Evolutionary conservation across 2,113 vertebrate species (phyloP).

Genomic region (Oxygymnocypris stewartii): DNA sequence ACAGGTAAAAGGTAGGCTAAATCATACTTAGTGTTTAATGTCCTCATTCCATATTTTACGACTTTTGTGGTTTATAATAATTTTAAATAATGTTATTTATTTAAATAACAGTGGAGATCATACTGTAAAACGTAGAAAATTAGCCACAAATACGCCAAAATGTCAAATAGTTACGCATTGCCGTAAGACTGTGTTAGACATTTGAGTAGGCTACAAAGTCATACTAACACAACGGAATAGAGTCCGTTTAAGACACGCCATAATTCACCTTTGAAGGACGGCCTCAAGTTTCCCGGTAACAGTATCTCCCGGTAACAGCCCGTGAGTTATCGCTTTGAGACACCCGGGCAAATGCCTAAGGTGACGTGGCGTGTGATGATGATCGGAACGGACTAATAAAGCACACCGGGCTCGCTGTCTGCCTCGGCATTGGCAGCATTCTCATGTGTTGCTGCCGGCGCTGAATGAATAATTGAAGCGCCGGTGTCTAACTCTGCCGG

Average conservation of each 20-base stretch:
- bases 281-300: constrained; percentile 44
- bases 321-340: constrained; percentile 31
- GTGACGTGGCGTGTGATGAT: constrained; percentile 77
- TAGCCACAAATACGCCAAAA: background rate
- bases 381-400: constrained; percentile 87
- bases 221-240: background rate
- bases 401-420: constrained; percentile 79
- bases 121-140: too few species aligned
- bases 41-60: too few species aligned
- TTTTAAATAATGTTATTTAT: too few species aligned
- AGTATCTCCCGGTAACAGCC: constrained; percentile 31
- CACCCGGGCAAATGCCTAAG: constrained; percentile 60
- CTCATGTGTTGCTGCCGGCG: constrained; percentile 88
- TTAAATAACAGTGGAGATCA: too few species aligned
- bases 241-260: background rate
- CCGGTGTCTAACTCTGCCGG: constrained; percentile 73
- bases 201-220: background rate
- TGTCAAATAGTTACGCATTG: background rate
- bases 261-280: constrained; percentile 40
- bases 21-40: too few species aligned
- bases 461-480: constrained; percentile 88
- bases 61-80: too few species aligned
- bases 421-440: constrained; percentile 79
- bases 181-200: background rate
- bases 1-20: too few species aligned